Percentiles rank a stretch among this genome's conserved stretches.
These are phyloP conservation scores for Myrmecobius fasciatus DNA, from an alignment of 2,113 vertebrate species.

Conservation along the genomic window DNA sequence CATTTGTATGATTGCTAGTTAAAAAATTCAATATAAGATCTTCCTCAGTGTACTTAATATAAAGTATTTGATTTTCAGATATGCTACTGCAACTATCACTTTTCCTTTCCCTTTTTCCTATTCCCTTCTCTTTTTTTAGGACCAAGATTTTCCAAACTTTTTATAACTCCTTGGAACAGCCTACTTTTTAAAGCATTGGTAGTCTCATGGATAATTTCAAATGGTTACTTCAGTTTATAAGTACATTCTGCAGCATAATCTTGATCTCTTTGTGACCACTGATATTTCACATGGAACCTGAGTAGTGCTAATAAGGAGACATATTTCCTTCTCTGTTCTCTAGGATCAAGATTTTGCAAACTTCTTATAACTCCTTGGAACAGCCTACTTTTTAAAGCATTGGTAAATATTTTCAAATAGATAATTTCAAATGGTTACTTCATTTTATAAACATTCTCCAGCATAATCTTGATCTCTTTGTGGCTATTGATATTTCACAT, in stretches of 20 bases:
- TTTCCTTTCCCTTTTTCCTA: neutral
- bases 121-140: neutral
- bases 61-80: neutral
- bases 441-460: neutral
- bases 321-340: neutral
- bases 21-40: conserved; percentile 28
- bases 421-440: neutral
- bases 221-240: neutral
- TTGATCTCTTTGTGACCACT: neutral
- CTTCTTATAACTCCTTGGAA: neutral
- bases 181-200: neutral
- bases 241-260: neutral
- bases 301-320: neutral
- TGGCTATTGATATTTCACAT: neutral
- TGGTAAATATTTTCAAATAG: neutral
- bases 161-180: neutral
- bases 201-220: neutral
- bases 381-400: neutral
- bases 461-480: neutral
- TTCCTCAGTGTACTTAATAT: conserved; percentile 3
- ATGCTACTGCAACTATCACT: neutral
- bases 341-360: neutral
- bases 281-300: neutral
- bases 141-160: neutral
- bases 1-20: conserved; percentile 12